phyloP scores from a whole-genome alignment of 2,797 vertebrate species.

The Gila robusta region DNA sequence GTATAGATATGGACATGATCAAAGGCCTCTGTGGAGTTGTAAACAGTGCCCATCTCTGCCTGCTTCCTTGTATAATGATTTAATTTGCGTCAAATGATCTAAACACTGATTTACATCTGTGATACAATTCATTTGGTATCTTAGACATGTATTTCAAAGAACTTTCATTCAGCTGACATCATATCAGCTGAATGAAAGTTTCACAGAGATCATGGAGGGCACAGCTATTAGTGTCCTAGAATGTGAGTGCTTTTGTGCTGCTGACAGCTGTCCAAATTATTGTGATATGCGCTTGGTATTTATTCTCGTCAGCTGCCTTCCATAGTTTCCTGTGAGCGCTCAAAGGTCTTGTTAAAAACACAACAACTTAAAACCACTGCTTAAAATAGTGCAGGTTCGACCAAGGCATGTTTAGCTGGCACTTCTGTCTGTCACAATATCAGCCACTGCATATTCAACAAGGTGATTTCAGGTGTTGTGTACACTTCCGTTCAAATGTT shows the following conservation, averaged over 20 bases:
- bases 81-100: neutral
- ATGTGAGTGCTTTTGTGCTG: constrained; percentile 66
- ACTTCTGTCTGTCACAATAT: neutral
- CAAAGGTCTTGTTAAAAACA: constrained; percentile 20
- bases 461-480: neutral
- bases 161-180: too few species aligned
- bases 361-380: constrained; percentile 7
- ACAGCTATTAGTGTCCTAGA: constrained; percentile 73
- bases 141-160: neutral
- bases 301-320: constrained; percentile 77
- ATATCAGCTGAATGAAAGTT: constrained; percentile 14
- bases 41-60: neutral
- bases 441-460: neutral
- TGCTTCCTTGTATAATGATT: neutral
- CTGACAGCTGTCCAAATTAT: constrained; percentile 80
- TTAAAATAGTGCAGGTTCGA: constrained; percentile 15
- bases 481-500: neutral
- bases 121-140: neutral
- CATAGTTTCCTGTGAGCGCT: constrained; percentile 62
- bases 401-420: neutral
- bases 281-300: constrained; percentile 74
- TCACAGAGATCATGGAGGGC: constrained; percentile 59
- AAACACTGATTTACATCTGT: neutral
- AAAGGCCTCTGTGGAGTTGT: neutral
- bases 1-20: neutral